Base-by-base conservation (phyloP, 2,888 invertebrate species). In the Agrilus mali region DNA sequence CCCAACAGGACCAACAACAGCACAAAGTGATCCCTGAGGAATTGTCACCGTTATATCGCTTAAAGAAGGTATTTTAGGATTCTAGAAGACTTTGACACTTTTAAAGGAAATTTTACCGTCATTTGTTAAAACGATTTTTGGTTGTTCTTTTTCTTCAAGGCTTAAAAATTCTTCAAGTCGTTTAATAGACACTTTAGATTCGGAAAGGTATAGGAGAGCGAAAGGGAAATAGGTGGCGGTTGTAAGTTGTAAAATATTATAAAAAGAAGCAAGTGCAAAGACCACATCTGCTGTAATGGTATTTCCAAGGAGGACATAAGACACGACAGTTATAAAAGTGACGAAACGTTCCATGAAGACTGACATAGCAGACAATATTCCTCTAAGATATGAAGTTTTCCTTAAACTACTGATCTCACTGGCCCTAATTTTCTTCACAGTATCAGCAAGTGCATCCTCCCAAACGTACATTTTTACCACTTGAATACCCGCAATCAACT, bases 1-100 rank as follows among this genome's bases (percentile, higher is more conserved):
- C 7, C 93, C 94, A 10, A 93, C 92, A 0, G 89, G 80, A 8
- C 93, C 93, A 46, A 93, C 83, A 13, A 94, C 73, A 2, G 86
- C 88, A 52, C 85, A 78, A 59, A 54, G 65, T 61, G 36, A 64
- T 60, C 75, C 75, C 66, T 56, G 55, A 60, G 47, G 72, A 67
- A 55, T 59, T 58, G 32, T 68, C 57, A 59, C 66, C 60, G 55
- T 70, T 60, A 52, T 70, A 59, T 51, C 64, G 54, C 45, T 71
- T 50, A 51, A 46, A 7, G 53, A 52, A 16, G 42, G 31, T 5
- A 46, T 42, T 20, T 54, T 47, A 3, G 52, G 48, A 2, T 52
- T 52, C 63, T 63, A 65, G 8, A 52, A 52, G 7, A 64, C 62
- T 3, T 47, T 46, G 2, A 64, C 56, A 10, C 56, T 44, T 12